These are phyloP conservation scores for Drosophila pseudotalamancana DNA, from an alignment of 2,888 invertebrate species.

Conservation along the genomic window DNA sequence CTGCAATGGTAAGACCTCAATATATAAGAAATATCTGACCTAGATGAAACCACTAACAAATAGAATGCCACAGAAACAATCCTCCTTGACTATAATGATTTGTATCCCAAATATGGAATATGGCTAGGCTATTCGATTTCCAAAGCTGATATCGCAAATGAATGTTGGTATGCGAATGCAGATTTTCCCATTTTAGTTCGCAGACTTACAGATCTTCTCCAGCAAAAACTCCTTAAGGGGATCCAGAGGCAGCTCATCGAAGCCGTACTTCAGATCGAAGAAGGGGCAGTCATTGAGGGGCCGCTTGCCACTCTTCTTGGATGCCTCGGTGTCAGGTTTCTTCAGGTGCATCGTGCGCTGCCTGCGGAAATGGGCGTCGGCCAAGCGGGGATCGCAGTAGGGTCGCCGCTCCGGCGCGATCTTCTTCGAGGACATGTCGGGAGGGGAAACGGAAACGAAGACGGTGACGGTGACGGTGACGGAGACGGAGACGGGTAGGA, in stretches of 20 bases:
- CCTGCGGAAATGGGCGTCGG: conserved; percentile 47
- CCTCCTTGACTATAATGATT: too few relatives aligned
- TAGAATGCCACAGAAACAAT: too few relatives aligned
- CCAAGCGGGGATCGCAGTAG: conserved; percentile 66
- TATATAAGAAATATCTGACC: too few relatives aligned
- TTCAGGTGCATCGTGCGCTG: conserved; percentile 33
- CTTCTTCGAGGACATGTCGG: conserved; percentile 39
- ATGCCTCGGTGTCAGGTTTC: conserved; percentile 4
- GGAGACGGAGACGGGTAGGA: not conserved
- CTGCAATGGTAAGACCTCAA: too few relatives aligned
- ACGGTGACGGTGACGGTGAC: not conserved
- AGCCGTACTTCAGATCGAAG: conserved; percentile 78
- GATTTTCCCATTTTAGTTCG: too few relatives aligned
- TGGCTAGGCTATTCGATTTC: too few relatives aligned
- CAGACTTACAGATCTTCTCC: conserved; percentile 80
- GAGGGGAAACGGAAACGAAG: too few relatives aligned
- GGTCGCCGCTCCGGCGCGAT: conserved; percentile 73
- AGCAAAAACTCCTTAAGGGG: conserved; percentile 78
- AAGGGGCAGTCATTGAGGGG: conserved; percentile 83
- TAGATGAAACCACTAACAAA: too few relatives aligned
- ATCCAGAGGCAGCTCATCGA: conserved; percentile 83
- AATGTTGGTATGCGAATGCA: too few relatives aligned
- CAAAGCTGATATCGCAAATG: too few relatives aligned
- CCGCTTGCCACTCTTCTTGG: conserved; percentile 56
- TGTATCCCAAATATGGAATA: too few relatives aligned